phyloP scores from a whole-genome alignment of 2,113 vertebrate species.

The Protobothrops mucrosquamatus region DNA sequence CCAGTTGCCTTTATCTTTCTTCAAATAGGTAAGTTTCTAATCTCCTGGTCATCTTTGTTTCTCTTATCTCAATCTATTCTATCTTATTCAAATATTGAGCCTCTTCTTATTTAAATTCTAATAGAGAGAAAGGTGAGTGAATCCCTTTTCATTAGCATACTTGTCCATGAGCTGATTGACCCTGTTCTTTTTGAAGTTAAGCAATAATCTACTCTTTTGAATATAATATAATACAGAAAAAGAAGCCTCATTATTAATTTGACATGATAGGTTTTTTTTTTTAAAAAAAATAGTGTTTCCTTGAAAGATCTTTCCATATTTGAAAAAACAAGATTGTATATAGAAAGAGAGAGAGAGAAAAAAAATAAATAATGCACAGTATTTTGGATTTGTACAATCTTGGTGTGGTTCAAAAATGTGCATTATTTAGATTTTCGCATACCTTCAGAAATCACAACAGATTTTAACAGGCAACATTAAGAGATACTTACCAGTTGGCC shows the following conservation, averaged over 20 bases:
- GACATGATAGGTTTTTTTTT: not conserved
- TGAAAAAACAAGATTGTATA: not conserved
- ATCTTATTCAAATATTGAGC: not conserved
- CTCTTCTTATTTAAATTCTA: not conserved
- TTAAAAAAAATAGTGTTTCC: not conserved
- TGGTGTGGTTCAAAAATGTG: not conserved
- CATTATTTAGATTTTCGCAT: not conserved
- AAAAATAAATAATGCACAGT: not conserved
- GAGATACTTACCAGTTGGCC: slow-evolving; percentile 83
- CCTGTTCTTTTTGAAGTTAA: not conserved
- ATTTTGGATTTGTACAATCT: not conserved
- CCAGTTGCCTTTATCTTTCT: not conserved
- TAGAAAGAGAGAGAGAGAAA: not conserved
- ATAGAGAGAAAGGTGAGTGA: not conserved
- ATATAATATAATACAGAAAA: not conserved
- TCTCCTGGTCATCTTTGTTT: not conserved
- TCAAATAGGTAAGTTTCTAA: not conserved
- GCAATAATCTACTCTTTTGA: not conserved
- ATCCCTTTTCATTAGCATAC: not conserved
- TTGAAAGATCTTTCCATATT: not conserved
- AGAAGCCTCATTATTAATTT: not conserved
- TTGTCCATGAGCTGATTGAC: not conserved
- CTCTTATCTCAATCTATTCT: not conserved
- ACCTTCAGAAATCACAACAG: not conserved
- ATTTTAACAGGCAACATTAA: not conserved